Conservation (phyloP, 2,797 vertebrate genomes). For the Pangasius krempfi region DNA sequence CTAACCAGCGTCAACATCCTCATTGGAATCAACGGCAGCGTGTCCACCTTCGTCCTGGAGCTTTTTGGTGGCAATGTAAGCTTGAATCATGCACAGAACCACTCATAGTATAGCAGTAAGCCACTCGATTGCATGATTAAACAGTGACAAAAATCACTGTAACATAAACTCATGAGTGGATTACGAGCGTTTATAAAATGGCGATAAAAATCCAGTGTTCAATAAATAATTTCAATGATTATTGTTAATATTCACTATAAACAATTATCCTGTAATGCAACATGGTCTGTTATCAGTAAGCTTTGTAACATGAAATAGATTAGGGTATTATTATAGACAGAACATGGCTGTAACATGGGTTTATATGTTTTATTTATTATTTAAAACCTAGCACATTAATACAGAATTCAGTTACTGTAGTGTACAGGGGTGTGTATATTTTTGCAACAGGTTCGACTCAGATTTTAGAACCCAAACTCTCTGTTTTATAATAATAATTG, state of each 20-base stretch:
- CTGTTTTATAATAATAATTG: not conserved
- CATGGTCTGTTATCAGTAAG: not conserved
- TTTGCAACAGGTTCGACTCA: not conserved
- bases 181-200: not conserved
- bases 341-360: not conserved
- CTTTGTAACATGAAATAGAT: not conserved
- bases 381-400: not conserved
- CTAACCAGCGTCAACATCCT: constrained; percentile 96
- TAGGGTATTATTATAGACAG: not conserved
- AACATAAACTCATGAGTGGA: not conserved
- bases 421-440: not conserved
- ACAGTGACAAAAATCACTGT: not conserved
- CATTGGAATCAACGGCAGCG: constrained; percentile 96
- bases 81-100: constrained; percentile 18
- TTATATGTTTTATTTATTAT: not conserved
- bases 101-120: not conserved
- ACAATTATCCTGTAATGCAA: not conserved
- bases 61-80: constrained; percentile 92
- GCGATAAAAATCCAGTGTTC: not conserved
- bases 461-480: not conserved
- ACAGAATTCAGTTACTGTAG: not conserved
- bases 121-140: not conserved
- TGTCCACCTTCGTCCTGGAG: constrained; percentile 96
- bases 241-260: no score
- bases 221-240: not conserved